Conservation (phyloP, 2,113 vertebrate genomes). For the Meleagris gallopavo region DNA sequence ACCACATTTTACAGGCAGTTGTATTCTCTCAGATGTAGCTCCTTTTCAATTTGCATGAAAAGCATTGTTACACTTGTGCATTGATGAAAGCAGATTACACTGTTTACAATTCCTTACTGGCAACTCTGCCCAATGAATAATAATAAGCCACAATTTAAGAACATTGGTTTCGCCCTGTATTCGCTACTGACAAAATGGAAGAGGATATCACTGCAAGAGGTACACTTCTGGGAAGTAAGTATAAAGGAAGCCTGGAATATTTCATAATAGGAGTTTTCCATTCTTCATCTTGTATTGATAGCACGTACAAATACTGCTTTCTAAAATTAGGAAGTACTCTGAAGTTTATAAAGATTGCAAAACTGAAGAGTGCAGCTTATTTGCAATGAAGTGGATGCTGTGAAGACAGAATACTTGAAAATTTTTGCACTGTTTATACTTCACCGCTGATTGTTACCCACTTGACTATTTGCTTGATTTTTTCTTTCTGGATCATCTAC, state of each 20-base stretch:
- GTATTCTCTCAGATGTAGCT: neutral
- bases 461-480: neutral
- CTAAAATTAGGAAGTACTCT: neutral
- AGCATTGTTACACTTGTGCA: conserved; percentile 9
- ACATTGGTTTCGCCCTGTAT: neutral
- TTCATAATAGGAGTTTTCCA: neutral
- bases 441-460: neutral
- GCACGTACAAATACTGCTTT: neutral
- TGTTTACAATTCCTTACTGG: neutral
- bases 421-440: neutral
- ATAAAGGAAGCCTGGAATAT: neutral
- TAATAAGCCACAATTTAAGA: neutral
- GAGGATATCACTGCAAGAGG: neutral
- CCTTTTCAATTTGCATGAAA: conserved; percentile 13
- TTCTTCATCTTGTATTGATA: neutral
- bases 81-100: conserved; percentile 32
- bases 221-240: neutral
- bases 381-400: neutral
- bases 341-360: neutral
- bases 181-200: neutral
- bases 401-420: neutral
- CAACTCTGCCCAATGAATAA: conserved; percentile 12
- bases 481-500: neutral
- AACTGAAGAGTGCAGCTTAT: neutral
- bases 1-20: neutral